Evolutionary conservation across 1,140 invertebrate species (phyloP), one percentile per base, ranked within the genome.

Genomic region (Araneus ventricosus): DNA sequence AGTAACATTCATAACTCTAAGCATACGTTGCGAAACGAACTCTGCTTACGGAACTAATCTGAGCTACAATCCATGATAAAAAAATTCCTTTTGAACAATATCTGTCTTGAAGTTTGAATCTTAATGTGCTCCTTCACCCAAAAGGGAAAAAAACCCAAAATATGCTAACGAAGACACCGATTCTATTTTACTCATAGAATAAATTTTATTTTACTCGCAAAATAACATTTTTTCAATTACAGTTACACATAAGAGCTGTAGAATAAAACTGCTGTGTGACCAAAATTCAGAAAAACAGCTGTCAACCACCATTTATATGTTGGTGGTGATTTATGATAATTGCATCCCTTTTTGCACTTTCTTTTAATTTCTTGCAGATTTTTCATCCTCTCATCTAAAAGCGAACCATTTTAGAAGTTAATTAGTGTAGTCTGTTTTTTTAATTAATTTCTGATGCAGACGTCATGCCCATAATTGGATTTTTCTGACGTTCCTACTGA

Each of bases 261-360:
- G 70, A n/a, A 75, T 34, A 20, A 75, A 37, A 75, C 4, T 34
- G 17, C 30, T 34, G 20, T 75, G 70, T 75, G 70, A 75, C 14
- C 34, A 75, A 75, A 75, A 34, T 34, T 37, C 34, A 52, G 63
- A 59, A 90, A 90, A 90, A n/a, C 57, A 41, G 45, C 39, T 90
- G 88, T 90, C 88, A 82, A 27, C 24, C 7, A 20, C 14, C 39
- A 34, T 80, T 39, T 24, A 37, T n/a, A 75, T 59, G 45, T 63
- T 82, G 27, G 37, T 52, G 45, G 45, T 90, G 88, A 90, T 90
- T 90, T 75, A 90, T 90, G 88, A 82, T 90, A 90, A 90, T 75
- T 90, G 82, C 80, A 82, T 82, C 57, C 52, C 30, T 90, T 52
- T 82, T 82, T 61, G 30, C 52, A 20, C 6, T 27, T 70, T 59